A percentile compares a stretch with the other conserved stretches of the same genome.
Evolutionary conservation across 2,113 vertebrate species (phyloP).

Genomic region (Alaudala cheleensis): DNA sequence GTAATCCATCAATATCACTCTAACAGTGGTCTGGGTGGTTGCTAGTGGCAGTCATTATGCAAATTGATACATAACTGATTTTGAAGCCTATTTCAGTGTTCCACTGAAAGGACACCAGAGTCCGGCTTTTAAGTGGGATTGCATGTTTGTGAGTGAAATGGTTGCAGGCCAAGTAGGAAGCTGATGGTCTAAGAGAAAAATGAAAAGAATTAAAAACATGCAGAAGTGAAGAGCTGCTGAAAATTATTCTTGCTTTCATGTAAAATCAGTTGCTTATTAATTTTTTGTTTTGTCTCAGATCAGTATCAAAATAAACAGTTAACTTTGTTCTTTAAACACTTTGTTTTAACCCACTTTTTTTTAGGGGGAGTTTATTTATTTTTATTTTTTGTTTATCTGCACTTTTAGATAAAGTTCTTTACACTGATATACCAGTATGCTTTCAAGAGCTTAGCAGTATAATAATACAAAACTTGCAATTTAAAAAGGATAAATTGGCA

Average conservation of each 20-base stretch:
- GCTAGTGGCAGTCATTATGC: background rate
- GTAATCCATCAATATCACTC: background rate
- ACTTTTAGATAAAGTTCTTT: background rate
- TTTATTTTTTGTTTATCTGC: background rate
- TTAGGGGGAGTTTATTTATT: background rate
- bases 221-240: background rate
- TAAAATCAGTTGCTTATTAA: background rate
- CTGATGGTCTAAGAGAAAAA: background rate
- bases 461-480: background rate
- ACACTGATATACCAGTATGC: background rate
- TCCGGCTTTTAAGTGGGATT: background rate
- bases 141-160: background rate
- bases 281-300: background rate
- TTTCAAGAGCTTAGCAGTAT: background rate
- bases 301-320: background rate
- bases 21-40: background rate
- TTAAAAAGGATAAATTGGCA: background rate
- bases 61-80: background rate
- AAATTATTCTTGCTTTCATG: background rate
- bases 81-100: background rate
- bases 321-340: background rate
- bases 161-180: background rate
- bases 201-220: background rate
- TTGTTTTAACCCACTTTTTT: background rate
- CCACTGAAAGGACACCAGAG: background rate